Evolutionary conservation across 2,113 vertebrate species (phyloP).

Genomic region (Ia io): DNA sequence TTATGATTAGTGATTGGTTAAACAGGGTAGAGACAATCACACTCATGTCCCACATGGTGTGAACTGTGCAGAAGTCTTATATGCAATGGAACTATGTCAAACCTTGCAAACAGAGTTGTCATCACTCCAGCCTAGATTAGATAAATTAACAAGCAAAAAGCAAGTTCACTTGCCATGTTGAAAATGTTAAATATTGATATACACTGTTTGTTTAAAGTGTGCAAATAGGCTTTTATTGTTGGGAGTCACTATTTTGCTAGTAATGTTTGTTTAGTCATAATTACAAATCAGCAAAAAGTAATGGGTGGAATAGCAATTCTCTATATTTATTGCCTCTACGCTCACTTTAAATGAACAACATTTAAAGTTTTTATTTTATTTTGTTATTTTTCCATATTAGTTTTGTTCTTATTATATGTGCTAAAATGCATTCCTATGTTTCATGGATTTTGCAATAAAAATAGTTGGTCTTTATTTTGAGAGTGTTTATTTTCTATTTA

Average conservation of each 20-base stretch:
- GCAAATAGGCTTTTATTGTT: neutral
- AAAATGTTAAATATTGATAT: neutral
- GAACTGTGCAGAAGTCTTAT: neutral
- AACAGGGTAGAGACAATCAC: neutral
- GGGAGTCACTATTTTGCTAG: neutral
- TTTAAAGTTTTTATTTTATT: neutral
- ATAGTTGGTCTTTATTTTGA: neutral
- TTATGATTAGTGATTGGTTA: neutral
- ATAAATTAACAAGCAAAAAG: neutral
- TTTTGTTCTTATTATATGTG: neutral
- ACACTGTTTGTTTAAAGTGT: neutral
- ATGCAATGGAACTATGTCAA: neutral
- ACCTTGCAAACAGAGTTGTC: neutral
- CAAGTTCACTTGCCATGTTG: neutral
- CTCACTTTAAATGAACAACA: neutral
- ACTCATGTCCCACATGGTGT: neutral
- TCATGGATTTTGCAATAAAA: constrained; percentile 21
- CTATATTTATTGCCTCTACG: neutral
- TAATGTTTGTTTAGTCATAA: neutral
- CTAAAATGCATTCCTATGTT: neutral
- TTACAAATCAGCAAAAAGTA: neutral
- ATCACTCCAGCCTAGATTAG: neutral
- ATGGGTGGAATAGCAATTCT: neutral
- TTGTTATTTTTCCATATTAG: neutral
- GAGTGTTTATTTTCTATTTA: neutral